phyloP scores from a whole-genome alignment of 2,113 vertebrate species.

The Chamaetylas fuelleborni region DNA sequence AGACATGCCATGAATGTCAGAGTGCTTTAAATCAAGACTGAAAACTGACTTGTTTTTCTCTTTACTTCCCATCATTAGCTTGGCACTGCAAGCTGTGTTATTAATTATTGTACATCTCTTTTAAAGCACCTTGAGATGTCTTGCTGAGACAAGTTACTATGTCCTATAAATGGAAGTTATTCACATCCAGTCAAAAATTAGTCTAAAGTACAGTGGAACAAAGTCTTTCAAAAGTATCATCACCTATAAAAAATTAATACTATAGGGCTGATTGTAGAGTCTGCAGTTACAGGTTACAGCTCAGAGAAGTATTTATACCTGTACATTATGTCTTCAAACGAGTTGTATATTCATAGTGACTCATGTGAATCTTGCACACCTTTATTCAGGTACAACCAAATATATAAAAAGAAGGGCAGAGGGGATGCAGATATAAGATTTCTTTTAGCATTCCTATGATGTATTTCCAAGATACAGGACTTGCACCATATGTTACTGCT shows the following conservation, averaged over 20 bases:
- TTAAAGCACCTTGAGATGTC: conserved; percentile 43
- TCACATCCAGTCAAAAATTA: neutral
- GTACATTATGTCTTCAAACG: neutral
- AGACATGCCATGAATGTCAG: neutral
- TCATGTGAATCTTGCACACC: neutral
- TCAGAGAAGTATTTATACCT: neutral
- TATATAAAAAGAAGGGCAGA: neutral
- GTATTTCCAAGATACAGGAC: neutral
- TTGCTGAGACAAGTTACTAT: neutral
- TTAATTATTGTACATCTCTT: conserved; percentile 24
- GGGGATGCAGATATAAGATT: neutral
- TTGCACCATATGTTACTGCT: neutral
- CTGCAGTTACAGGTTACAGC: neutral
- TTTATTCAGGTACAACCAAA: neutral
- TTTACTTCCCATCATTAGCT: conserved; percentile 31
- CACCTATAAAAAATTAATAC: neutral
- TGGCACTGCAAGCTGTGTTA: conserved; percentile 15
- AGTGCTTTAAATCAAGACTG: conserved; percentile 23
- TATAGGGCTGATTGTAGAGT: neutral
- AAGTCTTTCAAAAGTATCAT: neutral
- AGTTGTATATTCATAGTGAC: neutral
- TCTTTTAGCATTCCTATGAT: neutral
- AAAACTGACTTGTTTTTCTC: conserved; percentile 27
- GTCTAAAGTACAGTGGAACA: neutral
- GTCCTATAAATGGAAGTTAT: conserved; percentile 3